phyloP scores from a whole-genome alignment of 2,888 invertebrate species.

The Ectropis crepuscularia region DNA sequence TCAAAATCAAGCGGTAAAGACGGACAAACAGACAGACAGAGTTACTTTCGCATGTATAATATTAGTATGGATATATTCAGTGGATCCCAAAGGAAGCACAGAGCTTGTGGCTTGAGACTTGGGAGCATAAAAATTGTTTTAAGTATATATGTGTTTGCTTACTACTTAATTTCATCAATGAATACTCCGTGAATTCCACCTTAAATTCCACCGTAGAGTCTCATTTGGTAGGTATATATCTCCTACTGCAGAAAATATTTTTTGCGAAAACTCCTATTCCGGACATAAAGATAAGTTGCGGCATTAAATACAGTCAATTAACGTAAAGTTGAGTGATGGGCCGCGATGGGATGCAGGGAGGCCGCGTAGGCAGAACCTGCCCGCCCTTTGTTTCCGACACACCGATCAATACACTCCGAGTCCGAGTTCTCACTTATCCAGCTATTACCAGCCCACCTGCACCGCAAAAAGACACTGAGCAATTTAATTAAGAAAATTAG shows the following conservation, averaged over 20 bases:
- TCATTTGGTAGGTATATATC: no score
- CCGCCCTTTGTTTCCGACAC: constrained; percentile 22
- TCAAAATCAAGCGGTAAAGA: no score
- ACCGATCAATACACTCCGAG: constrained; percentile 21
- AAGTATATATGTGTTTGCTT: no score
- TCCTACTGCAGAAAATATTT: background rate
- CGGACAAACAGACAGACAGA: no score
- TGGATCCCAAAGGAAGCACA: no score
- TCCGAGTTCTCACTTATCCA: constrained; percentile 7
- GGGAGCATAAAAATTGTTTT: no score
- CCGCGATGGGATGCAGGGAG: constrained; percentile 13
- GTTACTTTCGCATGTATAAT: no score
- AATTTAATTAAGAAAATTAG: constrained; percentile 32
- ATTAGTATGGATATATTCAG: no score
- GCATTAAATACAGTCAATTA: constrained; percentile 1
- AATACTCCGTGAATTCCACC: no score
- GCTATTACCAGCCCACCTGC: constrained; percentile 12
- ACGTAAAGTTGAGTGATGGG: constrained; percentile 15
- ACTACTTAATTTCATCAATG: no score
- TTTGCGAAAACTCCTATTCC: background rate
- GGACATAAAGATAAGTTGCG: background rate
- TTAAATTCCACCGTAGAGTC: no score
- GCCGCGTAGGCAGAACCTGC: constrained; percentile 21
- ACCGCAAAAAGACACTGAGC: constrained; percentile 19
- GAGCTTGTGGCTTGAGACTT: no score